Base-by-base conservation (phyloP, 2,113 vertebrate species). In the Peucedramus taeniatus region DNA sequence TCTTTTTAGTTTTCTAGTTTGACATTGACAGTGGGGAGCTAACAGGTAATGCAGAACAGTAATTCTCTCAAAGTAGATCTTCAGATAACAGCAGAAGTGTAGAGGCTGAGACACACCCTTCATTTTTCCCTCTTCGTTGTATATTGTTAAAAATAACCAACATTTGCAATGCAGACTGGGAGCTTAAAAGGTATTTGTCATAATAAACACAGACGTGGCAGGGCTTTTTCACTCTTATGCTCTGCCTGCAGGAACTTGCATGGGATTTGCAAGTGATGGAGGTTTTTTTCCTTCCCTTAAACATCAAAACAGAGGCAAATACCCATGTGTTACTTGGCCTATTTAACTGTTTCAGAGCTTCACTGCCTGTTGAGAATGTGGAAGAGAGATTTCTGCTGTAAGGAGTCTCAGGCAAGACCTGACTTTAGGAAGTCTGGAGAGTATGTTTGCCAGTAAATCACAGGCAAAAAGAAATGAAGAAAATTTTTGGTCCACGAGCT, bases 211-310 rank as follows among this genome's bases (percentile, higher is more conserved):
- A 98, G 96, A 98, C 98, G 94, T 97, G 95, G 94, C 89, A 95
- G 96, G 97, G 96, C 90, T 97, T 98, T 97, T 98, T 97, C 87
- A 96, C 95, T 94, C 83, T 90, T 76, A 65, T 80, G 33, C 63
- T 96, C 85, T 97, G 88, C 98, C 72, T 99, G 98, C 96, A 97
- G 97, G 63, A 98, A 98, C 99, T 98, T 98, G 98, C 79, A 93
- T n/a, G 64, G 79, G 56, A 91, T 95, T 96, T 95, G 49, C 91
- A 92, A 88, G 11, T 15, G 37, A 61, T 80, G 20, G 75, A 85
- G 39, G 16, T 77, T 93, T 87, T 85, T 74, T 10, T 2, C 60
- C 60, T 74, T 82, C 21, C 26, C 87, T 80, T 57, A 89, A 87
- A 95, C 89, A 92, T 83, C 50, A 89, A 95, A 87, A 80, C 30